These are phyloP conservation scores for Cephalopterus ornatus DNA, from an alignment of 2,113 vertebrate species.

Conservation along the genomic window DNA sequence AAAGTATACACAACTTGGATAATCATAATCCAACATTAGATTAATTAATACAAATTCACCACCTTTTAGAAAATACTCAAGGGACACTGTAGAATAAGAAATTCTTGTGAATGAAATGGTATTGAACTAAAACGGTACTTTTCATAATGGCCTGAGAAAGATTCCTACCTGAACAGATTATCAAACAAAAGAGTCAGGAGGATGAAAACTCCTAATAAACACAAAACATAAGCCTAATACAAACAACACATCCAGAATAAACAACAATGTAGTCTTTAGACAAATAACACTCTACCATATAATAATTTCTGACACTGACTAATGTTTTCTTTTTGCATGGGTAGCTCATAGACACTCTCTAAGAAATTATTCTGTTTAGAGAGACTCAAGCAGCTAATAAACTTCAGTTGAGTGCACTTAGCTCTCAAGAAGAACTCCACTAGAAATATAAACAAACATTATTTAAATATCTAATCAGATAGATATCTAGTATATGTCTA, in stretches of 20 bases:
- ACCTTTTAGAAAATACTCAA: not conserved
- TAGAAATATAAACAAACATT: constrained; percentile 23
- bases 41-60: not conserved
- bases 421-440: not conserved
- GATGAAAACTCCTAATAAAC: not conserved
- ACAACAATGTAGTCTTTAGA: not conserved
- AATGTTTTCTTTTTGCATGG: constrained; percentile 31
- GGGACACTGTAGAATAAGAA: not conserved
- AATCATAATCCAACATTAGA: not conserved
- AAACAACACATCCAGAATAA: not conserved
- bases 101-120: not conserved
- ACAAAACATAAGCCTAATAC: not conserved
- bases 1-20: not conserved
- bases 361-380: constrained; percentile 44
- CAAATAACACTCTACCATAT: not conserved
- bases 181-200: not conserved
- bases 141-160: not conserved
- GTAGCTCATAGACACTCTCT: constrained; percentile 2
- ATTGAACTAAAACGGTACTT: not conserved
- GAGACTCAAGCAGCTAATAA: constrained; percentile 44
- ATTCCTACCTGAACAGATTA: not conserved
- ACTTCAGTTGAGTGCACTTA: constrained; percentile 41
- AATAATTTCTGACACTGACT: constrained; percentile 20
- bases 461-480: constrained; percentile 27
- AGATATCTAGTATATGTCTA: not conserved